Evolutionary conservation across 1,140 invertebrate genomes (phyloP), one percentile per base, ranked within the genome.

Genomic region (Andricus grossulariae): DNA sequence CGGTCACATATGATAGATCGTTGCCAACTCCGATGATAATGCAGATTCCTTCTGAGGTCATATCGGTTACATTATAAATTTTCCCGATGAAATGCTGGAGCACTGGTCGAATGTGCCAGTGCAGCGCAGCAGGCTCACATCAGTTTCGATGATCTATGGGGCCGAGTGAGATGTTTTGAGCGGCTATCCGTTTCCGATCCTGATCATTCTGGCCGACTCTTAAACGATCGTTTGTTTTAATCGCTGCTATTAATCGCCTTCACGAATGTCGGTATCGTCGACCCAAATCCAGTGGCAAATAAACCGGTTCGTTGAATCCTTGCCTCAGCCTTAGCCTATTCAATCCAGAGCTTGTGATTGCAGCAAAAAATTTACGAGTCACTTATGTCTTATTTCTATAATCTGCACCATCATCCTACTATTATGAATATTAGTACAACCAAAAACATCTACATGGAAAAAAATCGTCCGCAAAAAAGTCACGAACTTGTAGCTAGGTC

Each of bases 211-310:
- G 19, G 18, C 71, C 76, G 82, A 80, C 78, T 85, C 83, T 84
- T 90, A 90, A 89, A 89, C 87, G 89, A 84, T 88, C 89, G 86
- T 89, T 89, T 87, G 83, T 85, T 86, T 89, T 88, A 89, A 90
- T 89, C 87, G 83, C 85, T 71, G 71, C 75, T 83, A 88, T 90
- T 82, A 87, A 89, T 89, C 82, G 82, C 75, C 77, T 80, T 83
- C 83, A 51, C 55, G 52, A 79, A 74, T 66, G 72, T 54, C 74
- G 79, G 75, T 79, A 72, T 80, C 79, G 21, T 76, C 76, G 81
- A 70, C 72, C 21, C 54, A 70, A 81, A 72, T 66, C 72, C 84
- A 76, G 86, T 86, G 83, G 86, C 86, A 82, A 75, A 76, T 71
- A 72, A 45, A 79, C 82, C 32, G 77, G 76, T 72, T 79, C 74